These are phyloP conservation scores for Argyresthia albistria DNA, from an alignment of 2,888 invertebrate genomes.

Conservation along the genomic window DNA sequence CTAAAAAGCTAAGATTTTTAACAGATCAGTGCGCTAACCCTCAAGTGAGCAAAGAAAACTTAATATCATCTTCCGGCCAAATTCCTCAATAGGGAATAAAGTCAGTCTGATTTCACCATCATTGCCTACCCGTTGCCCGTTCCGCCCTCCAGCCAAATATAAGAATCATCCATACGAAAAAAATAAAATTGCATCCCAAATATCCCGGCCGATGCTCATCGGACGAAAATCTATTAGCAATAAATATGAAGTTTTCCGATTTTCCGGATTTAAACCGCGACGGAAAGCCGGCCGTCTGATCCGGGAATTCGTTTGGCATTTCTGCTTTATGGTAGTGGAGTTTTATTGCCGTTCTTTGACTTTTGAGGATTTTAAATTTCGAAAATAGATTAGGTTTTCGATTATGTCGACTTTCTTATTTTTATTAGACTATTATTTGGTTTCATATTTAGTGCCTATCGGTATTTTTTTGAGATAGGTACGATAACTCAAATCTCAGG, in stretches of 20 bases:
- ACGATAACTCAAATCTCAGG: too few relatives aligned
- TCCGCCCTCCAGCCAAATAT: constrained; percentile 55
- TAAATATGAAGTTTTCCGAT: constrained; percentile 72
- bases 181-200: constrained; percentile 71
- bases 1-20: too few relatives aligned
- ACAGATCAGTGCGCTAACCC: too few relatives aligned
- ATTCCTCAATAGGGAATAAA: too few relatives aligned
- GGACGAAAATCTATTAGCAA: constrained; percentile 70
- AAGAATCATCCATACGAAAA: constrained; percentile 71
- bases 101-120: too few relatives aligned
- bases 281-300: constrained; percentile 26
- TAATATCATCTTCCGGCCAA: too few relatives aligned
- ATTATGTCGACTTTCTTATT: too few relatives aligned
- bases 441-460: too few relatives aligned
- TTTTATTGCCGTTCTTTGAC: constrained; percentile 35
- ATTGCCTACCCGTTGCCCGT: constrained; percentile 9
- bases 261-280: constrained; percentile 59
- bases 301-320: constrained; percentile 50
- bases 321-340: constrained; percentile 50
- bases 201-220: constrained; percentile 58
- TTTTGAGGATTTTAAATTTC: constrained; percentile 2
- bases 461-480: too few relatives aligned
- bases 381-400: too few relatives aligned
- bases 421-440: too few relatives aligned
- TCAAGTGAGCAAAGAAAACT: too few relatives aligned